Conservation (phyloP, 2,888 invertebrate species). For the Hesperia comma region DNA sequence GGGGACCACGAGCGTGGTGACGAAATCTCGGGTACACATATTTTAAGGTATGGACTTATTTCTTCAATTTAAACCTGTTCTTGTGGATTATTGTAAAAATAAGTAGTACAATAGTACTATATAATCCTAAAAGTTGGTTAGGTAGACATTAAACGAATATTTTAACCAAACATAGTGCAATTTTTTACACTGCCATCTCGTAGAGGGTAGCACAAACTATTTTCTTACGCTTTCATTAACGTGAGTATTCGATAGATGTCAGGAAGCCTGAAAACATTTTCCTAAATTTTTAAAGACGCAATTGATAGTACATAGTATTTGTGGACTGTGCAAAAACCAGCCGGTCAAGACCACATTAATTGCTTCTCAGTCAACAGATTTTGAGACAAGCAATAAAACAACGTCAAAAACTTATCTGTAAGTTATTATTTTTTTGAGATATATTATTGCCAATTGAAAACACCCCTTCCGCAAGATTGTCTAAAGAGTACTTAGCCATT, state of each 20-base stretch:
- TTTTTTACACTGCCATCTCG: background rate
- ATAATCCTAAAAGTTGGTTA: background rate
- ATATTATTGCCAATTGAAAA: too few species aligned
- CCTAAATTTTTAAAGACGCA: too few species aligned
- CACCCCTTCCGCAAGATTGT: too few species aligned
- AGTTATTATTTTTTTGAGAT: too few species aligned
- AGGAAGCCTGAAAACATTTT: background rate
- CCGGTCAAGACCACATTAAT: too few species aligned
- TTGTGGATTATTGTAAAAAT: background rate
- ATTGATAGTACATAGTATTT: too few species aligned
- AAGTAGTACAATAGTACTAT: background rate
- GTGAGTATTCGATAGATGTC: background rate
- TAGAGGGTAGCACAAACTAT: background rate
- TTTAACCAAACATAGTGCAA: background rate
- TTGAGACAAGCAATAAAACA: too few species aligned
- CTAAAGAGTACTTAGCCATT: too few species aligned
- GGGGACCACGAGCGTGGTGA: conserved; percentile 8
- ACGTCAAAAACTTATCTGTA: too few species aligned
- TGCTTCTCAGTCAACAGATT: too few species aligned
- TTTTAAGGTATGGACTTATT: background rate
- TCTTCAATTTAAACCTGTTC: background rate
- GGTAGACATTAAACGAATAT: background rate
- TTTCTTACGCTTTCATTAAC: background rate
- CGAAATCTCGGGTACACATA: conserved; percentile 14
- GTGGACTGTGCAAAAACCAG: too few species aligned